These are phyloP conservation scores for Metridium senile DNA, from an alignment of 92 coral and sea anemone species.

Conservation along the genomic window DNA sequence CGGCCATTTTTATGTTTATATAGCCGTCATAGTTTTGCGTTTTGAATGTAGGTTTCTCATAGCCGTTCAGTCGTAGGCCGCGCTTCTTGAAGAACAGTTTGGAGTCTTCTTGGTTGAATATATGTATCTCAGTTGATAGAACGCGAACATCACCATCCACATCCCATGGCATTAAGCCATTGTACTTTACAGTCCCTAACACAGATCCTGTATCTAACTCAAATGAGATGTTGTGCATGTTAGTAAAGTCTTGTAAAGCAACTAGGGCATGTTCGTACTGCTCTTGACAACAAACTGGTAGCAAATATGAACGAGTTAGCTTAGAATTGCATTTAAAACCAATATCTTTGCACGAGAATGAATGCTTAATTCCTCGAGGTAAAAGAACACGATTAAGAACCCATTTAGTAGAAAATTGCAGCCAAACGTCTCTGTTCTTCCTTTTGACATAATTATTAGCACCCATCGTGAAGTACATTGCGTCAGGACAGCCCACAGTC, in stretches of 20 bases:
- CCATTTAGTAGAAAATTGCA: conserved; percentile 53
- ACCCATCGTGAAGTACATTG: conserved; percentile 63
- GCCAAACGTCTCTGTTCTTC: conserved; percentile 27
- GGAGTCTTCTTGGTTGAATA: conserved; percentile 28
- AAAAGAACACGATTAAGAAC: conserved; percentile 49
- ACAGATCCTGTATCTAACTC: conserved; percentile 50
- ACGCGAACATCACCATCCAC: conserved; percentile 39
- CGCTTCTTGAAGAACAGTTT: conserved; percentile 21
- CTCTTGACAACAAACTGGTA: conserved; percentile 64
- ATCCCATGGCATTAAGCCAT: conserved; percentile 61
- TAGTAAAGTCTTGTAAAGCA: conserved; percentile 27
- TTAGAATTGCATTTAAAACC: conserved; percentile 21
- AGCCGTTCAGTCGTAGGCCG: conserved; percentile 23
- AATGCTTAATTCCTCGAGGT: conserved; percentile 31
- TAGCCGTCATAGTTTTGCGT: background rate
- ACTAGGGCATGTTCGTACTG: conserved; percentile 28
- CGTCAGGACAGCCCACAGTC: conserved; percentile 57
- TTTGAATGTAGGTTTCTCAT: conserved; percentile 3
- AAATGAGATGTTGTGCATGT: conserved; percentile 28
- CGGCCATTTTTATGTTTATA: background rate
- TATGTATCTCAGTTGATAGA: conserved; percentile 10
- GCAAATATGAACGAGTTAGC: background rate
- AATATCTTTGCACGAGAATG: conserved; percentile 54
- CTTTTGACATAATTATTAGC: conserved; percentile 21
- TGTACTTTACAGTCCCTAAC: conserved; percentile 49